phyloP scores from a whole-genome alignment of 2,797 vertebrate genomes.

The Rhinella marina region DNA sequence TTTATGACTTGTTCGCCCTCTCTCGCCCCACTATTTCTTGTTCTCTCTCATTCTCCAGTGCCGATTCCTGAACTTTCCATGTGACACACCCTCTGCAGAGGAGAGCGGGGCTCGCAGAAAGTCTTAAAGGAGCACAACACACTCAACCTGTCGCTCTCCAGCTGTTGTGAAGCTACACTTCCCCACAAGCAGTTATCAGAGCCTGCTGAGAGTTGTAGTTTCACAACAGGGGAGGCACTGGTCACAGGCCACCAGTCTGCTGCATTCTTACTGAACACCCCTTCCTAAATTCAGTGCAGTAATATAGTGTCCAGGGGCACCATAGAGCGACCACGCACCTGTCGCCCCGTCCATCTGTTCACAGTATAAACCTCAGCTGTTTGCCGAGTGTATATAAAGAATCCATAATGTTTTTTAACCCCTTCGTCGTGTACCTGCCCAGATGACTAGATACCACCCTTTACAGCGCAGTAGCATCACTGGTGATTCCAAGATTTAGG shows the following conservation, averaged over 20 bases:
- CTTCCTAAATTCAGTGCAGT: neutral
- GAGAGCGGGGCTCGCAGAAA: neutral
- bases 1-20: neutral
- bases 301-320: neutral
- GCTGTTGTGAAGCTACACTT: too few species aligned
- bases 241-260: neutral
- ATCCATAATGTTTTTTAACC: neutral
- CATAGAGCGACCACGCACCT: neutral
- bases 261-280: neutral
- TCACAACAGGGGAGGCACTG: neutral
- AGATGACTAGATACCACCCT: neutral
- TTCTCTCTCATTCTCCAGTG: neutral
- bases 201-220: neutral
- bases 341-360: slow-evolving; percentile 39
- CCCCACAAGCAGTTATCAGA: too few species aligned
- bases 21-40: neutral
- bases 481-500: too few species aligned
- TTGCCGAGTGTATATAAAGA: neutral
- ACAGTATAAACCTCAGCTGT: slow-evolving; percentile 34
- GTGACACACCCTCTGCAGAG: slow-evolving; percentile 15
- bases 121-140: slow-evolving; percentile 20
- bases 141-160: neutral
- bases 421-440: neutral
- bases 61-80: slow-evolving; percentile 46
- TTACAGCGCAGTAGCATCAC: too few species aligned